phyloP scores from a whole-genome alignment of 2,888 invertebrate species.

The Erpobdella octoculata region DNA sequence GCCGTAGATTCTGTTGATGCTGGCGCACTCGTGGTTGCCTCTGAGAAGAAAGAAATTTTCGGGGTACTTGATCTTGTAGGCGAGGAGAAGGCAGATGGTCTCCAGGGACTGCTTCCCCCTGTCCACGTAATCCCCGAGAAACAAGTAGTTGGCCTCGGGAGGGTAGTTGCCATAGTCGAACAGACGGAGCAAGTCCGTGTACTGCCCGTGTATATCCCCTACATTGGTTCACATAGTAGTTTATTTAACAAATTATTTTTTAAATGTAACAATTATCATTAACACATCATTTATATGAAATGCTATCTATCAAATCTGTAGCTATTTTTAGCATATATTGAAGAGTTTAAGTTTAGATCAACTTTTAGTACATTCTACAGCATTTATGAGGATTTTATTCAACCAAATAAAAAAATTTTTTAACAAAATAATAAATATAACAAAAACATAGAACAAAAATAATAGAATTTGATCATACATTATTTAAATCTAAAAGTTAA shows the following conservation, averaged over 20 bases:
- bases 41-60: constrained; percentile 84
- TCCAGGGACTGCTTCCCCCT: constrained; percentile 53
- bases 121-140: constrained; percentile 54
- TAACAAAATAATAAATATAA: too few relatives aligned
- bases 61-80: constrained; percentile 84
- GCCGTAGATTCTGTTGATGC: constrained; percentile 95
- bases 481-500: too few relatives aligned
- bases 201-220: constrained; percentile 54
- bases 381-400: too few relatives aligned
- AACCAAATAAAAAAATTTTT: too few relatives aligned
- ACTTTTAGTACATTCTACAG: too few relatives aligned
- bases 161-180: constrained; percentile 54
- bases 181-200: constrained; percentile 50
- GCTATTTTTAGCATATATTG: background rate
- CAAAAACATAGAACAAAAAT: too few relatives aligned
- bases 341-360: too few relatives aligned
- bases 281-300: background rate
- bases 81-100: constrained; percentile 59
- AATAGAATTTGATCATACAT: too few relatives aligned
- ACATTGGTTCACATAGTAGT: too few relatives aligned
- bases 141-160: constrained; percentile 52
- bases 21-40: constrained; percentile 96
- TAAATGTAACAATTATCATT: background rate
- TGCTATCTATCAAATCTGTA: background rate
- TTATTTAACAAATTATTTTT: background rate